Evolutionary conservation across 2,797 vertebrate genomes (phyloP), one percentile per base, ranked within the genome.

Genomic region (Galago senegalensis): DNA sequence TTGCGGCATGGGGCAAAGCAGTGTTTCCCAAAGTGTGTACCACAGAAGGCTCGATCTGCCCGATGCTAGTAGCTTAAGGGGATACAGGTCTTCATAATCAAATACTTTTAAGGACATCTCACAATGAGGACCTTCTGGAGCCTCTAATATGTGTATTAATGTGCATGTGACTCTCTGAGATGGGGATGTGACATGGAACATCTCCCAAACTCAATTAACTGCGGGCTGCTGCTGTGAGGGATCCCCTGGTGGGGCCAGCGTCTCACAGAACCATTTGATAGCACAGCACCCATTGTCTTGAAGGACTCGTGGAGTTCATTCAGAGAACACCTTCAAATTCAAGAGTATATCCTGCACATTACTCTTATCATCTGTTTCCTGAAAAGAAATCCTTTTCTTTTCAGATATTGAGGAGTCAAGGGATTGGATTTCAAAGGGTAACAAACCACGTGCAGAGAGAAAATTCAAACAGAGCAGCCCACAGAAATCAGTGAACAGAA

Each of bases 401-500:
- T 94, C 58, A 58, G 49, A 96, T 14, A 63, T 80, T 76, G 80
- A 80, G 67, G 96, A 87, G 60, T 69, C 25, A 94, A 58, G 31
- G 81, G 37, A 69, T 84, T 80, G 58, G 14, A 95, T 96, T 93
- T 91, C 85, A 80, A 80, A 90, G 93, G 81, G 87, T 63, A 90
- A 93, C 61, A 95, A 92, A 76, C 85, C 92, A 88, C 10, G 31
- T 61, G 34, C 77, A 40, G 88, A 91, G 29, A 96, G 65, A 87
- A 95, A 94, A 92, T 87, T 94, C 77, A 82, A 86, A 81, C 60
- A 87, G 89, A 96, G 63, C 81, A 93, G 49, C 93, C 93, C 94
- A 96, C 93, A 88, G 93, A 93, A 93, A 93, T 90, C 91, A 96
- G 94, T 37, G 97, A 97, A 83, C 96, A 97, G 76, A 97, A 97